Conservation (phyloP, 2,888 invertebrate species). For the Liodrosophila aerea region DNA sequence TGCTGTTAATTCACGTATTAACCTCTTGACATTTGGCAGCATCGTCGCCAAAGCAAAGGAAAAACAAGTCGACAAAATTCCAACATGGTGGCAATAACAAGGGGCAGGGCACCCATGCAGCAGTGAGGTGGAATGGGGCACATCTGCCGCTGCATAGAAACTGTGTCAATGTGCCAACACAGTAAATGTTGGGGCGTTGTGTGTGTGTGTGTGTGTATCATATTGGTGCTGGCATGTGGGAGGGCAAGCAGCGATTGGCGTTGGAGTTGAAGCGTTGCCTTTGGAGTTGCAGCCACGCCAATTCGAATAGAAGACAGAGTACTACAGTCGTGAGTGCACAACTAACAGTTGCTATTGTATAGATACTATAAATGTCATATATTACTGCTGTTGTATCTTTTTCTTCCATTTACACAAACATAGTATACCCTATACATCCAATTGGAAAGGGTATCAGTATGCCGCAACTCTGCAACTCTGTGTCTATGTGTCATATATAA, state of each 20-base stretch:
- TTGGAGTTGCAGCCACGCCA: conserved; percentile 64
- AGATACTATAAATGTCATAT: too few species aligned
- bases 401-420: too few species aligned
- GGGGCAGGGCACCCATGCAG: conserved; percentile 2
- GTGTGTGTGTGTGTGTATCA: conserved; percentile 19
- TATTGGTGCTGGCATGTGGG: conserved; percentile 65
- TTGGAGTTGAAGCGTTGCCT: conserved; percentile 40
- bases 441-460: too few species aligned
- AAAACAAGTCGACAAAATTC: conserved; percentile 73
- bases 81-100: conserved; percentile 44
- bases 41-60: conserved; percentile 55
- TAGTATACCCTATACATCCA: too few species aligned
- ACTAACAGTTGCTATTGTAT: too few species aligned
- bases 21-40: conserved; percentile 80
- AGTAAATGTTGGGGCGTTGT: conserved; percentile 60
- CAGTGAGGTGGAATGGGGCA: conserved; percentile 44
- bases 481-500: too few species aligned
- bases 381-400: too few species aligned
- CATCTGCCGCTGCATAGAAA: conserved; percentile 69
- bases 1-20: conserved; percentile 81
- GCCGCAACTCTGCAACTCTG: too few species aligned
- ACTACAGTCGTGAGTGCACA: too few species aligned
- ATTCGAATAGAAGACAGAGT: conserved; percentile 37
- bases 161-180: conserved; percentile 71
- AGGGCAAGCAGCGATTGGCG: conserved; percentile 53